Conservation (phyloP, 2,888 invertebrate species). For the Polydrusus cervinus region DNA sequence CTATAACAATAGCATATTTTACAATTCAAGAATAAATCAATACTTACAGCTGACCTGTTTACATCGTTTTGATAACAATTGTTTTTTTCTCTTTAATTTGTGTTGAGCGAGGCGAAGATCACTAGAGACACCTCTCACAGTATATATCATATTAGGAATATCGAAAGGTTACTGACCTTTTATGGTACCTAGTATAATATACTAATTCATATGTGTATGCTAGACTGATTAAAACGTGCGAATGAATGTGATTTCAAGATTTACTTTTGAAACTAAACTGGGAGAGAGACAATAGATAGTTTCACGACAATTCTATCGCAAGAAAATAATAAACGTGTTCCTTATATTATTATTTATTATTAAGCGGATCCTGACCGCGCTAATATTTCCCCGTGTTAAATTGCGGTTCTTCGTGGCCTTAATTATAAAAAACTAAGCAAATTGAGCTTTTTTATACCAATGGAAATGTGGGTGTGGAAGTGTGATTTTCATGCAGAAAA, state of each 20-base stretch:
- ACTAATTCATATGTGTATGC: background rate
- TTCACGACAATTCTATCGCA: background rate
- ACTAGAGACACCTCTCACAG: background rate
- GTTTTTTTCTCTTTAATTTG: background rate
- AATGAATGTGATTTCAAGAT: background rate
- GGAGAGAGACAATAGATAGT: background rate
- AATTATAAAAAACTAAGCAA: too few relatives aligned
- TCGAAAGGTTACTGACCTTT: background rate
- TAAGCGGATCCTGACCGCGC: too few relatives aligned
- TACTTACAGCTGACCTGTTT: slow-evolving; percentile 17
- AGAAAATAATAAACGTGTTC: too few relatives aligned
- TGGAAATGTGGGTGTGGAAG: too few relatives aligned
- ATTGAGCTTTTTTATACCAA: too few relatives aligned
- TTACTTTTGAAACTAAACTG: background rate
- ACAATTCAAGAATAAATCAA: background rate
- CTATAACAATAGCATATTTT: too few relatives aligned
- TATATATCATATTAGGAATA: slow-evolving; percentile 1
- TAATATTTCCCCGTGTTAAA: too few relatives aligned
- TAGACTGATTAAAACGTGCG: slow-evolving; percentile 17
- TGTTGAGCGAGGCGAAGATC: background rate
- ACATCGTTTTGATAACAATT: background rate
- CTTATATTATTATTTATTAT: too few relatives aligned
- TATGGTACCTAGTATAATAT: background rate
- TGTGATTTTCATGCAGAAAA: too few relatives aligned
- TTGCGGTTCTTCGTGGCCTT: too few relatives aligned